Conservation (phyloP, 1,140 invertebrate species). For the Aphelenchoides besseyi region DNA sequence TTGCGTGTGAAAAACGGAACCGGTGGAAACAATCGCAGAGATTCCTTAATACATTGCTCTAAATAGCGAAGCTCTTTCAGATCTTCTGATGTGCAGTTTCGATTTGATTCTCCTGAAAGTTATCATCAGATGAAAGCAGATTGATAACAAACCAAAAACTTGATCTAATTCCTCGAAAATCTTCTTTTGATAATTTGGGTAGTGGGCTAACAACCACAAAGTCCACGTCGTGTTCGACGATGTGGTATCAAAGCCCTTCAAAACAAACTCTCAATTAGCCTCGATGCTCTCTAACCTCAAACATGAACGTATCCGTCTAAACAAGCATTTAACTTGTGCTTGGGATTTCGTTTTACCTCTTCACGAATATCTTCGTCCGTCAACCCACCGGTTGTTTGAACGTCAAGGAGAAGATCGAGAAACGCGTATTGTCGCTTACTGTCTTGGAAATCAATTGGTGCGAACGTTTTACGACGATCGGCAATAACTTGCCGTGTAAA, state of each 20-base stretch:
- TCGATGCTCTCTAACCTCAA: slow-evolving; percentile 69
- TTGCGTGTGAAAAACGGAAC: slow-evolving; percentile 70
- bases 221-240: slow-evolving; percentile 63
- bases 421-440: slow-evolving; percentile 71
- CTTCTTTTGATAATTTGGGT: slow-evolving; percentile 63
- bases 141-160: slow-evolving; percentile 23
- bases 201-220: slow-evolving; percentile 64
- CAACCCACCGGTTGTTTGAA: slow-evolving; percentile 73
- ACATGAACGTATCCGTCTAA: slow-evolving; percentile 82
- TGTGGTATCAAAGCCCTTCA: slow-evolving; percentile 79
- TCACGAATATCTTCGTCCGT: slow-evolving; percentile 81
- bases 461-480: slow-evolving; percentile 3
- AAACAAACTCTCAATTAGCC: background rate
- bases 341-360: slow-evolving; percentile 71
- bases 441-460: background rate
- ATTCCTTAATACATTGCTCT: slow-evolving; percentile 73
- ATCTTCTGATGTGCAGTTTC: slow-evolving; percentile 65
- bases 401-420: slow-evolving; percentile 82
- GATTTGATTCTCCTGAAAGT: slow-evolving; percentile 50
- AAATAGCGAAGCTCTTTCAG: slow-evolving; percentile 70
- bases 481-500: slow-evolving; percentile 50
- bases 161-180: slow-evolving; percentile 50
- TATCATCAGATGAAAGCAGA: too few relatives aligned
- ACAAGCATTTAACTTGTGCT: background rate
- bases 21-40: slow-evolving; percentile 74